Conservation (phyloP, 1,140 invertebrate genomes). For the Amyelois transitella region DNA sequence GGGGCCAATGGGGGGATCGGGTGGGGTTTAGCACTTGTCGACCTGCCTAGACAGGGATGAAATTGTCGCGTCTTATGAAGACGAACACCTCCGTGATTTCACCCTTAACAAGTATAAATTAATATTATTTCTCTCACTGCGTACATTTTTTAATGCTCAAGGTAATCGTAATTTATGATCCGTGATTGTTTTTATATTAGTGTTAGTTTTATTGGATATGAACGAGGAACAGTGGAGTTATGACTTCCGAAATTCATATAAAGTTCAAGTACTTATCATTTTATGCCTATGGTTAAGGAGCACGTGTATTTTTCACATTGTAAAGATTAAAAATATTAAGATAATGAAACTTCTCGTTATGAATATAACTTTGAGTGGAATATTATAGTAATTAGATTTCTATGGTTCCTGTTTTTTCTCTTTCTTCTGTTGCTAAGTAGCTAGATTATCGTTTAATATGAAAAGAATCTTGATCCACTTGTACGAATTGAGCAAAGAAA, state of each 20-base stretch:
- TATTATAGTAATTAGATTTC: too few relatives aligned
- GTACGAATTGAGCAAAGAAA: too few relatives aligned
- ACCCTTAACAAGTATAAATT: slow-evolving; percentile 68
- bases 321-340: background rate
- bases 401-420: too few relatives aligned
- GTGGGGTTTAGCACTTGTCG: slow-evolving; percentile 48
- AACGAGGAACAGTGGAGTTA: background rate
- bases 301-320: background rate
- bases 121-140: slow-evolving; percentile 37
- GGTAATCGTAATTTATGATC: slow-evolving; percentile 56
- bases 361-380: too few relatives aligned
- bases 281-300: background rate
- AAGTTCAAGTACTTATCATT: background rate
- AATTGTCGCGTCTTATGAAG: slow-evolving; percentile 66
- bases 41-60: slow-evolving; percentile 64
- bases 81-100: slow-evolving; percentile 50
- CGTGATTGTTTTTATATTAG: slow-evolving; percentile 23
- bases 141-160: slow-evolving; percentile 43
- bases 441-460: too few relatives aligned
- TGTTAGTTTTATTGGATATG: background rate
- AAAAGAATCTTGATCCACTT: too few relatives aligned
- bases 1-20: slow-evolving; percentile 31
- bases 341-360: background rate
- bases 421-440: too few relatives aligned
- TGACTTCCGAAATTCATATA: background rate